A percentile compares a stretch with the other conserved stretches of the same genome.
Evolutionary conservation across 64 coral and sea anemone genomes (phyloP).

Genomic region (Astreopora myriophthalma): DNA sequence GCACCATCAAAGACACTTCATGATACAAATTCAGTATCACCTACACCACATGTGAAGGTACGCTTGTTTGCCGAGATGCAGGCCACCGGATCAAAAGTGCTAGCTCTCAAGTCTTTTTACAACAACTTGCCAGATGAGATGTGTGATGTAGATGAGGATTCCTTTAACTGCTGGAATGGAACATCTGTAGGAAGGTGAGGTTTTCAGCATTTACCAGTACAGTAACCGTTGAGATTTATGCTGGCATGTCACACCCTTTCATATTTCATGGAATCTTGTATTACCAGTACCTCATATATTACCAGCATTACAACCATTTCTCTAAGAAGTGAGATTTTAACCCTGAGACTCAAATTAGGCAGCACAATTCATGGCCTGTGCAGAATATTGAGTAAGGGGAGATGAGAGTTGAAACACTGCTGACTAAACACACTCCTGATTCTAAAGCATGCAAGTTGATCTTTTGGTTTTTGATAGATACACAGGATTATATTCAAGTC

Average conservation of each 20-base stretch:
- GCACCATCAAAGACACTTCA: neutral
- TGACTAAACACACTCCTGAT: neutral
- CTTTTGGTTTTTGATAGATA: neutral
- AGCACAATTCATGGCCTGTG: too few relatives aligned
- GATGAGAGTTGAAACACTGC: neutral
- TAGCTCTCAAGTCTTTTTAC: neutral
- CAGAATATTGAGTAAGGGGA: too few relatives aligned
- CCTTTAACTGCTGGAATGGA: conserved; percentile 27
- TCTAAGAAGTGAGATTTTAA: too few relatives aligned
- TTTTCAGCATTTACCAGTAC: too few relatives aligned
- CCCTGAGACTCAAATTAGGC: too few relatives aligned
- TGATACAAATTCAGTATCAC: neutral
- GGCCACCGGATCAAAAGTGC: neutral
- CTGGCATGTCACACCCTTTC: too few relatives aligned
- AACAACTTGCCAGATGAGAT: neutral
- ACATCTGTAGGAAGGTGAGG: conserved; percentile 1
- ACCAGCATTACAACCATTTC: too few relatives aligned
- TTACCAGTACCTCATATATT: too few relatives aligned
- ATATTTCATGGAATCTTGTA: too few relatives aligned
- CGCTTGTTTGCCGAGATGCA: conserved; percentile 27
- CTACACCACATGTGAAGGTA: neutral
- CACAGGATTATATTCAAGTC: neutral
- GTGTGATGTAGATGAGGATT: neutral
- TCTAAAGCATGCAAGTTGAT: neutral
- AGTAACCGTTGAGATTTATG: too few relatives aligned